Base-by-base conservation (phyloP, 1,140 invertebrate genomes). In the Chironomus striatipennis region DNA sequence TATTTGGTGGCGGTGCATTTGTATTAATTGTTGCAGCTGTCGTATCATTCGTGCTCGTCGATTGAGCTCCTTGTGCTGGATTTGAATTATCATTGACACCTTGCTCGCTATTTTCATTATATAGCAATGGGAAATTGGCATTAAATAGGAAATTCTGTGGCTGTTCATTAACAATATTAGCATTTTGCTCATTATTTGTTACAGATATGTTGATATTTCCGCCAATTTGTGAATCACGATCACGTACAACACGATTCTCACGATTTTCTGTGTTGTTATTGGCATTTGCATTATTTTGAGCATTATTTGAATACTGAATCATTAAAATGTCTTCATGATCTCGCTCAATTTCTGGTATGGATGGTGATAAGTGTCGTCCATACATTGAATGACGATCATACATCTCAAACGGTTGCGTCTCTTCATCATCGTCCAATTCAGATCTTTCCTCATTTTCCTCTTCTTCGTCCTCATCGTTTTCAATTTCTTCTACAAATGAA, bases 381-480 rank as follows among this genome's bases (percentile, higher is more conserved):
- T 80, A 85, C 80, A 76, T 78, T 64, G 9, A 57, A 76, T 34
- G 83, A 74, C 80, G 85, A 74, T 86, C 85, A 73, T 86, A 79
- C 18, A 81, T 78, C 75, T 83, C 80, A 42, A 82, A 82, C 67
- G 80, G 80, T 7, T 79, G 78, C 47, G 79, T 79, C 75, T 83
- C 81, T 74, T 82, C 81, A 70, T 83, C 83, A 43, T 84, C 84
- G 79, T 87, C 85, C 57, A 86, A 84, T 43, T 86, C 85, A 17
- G 85, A 86, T 34, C 87, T 89, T 76, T 90, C 90, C 74, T 90
- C 89, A 42, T 88, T 88, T 8, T 88, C 87, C 64, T 89, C 88
- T 72, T 89, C 89, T 57, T 90, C 87, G 73, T 88, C 86, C 3
- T 86, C 86, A 57, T 86, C 86, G 70, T 84, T 83, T 75, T 84